Conservation (phyloP, 2,888 invertebrate genomes). For the Trissonchulus latispiculum region DNA sequence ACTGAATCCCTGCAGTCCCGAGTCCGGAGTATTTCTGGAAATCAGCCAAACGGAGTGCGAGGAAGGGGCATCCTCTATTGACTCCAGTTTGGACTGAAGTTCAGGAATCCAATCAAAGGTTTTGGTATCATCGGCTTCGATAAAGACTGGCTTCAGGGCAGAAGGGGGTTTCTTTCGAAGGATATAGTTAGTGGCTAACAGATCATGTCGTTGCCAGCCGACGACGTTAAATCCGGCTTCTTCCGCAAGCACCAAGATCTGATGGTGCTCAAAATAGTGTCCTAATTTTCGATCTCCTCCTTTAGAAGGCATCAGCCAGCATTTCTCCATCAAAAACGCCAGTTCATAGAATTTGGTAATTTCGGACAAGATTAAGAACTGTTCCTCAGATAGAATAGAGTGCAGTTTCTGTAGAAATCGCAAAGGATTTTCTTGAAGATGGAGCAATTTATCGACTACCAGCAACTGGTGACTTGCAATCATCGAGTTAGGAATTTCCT, state of each 20-base stretch:
- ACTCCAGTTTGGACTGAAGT: constrained; percentile 62
- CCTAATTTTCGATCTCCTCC: no score
- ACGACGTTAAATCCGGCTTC: constrained; percentile 35
- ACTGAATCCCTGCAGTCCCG: constrained; percentile 74
- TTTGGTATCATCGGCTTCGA: constrained; percentile 65
- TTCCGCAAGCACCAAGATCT: constrained; percentile 34
- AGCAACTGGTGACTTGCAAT: no score
- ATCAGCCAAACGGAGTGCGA: constrained; percentile 32
- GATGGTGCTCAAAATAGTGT: constrained; percentile 32
- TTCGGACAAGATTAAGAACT: no score
- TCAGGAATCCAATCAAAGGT: constrained; percentile 16
- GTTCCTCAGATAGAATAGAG: no score
- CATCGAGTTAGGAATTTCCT: no score
- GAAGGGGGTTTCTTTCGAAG: background rate
- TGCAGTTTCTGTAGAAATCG: no score
- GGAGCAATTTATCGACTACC: no score
- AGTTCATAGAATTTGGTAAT: no score
- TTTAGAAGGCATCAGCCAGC: no score
- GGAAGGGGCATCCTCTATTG: constrained; percentile 54
- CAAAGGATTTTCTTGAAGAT: no score
- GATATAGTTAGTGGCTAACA: background rate
- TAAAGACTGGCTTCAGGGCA: constrained; percentile 48
- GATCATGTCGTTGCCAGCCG: constrained; percentile 8
- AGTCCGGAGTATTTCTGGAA: constrained; percentile 58
- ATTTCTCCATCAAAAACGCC: no score